phyloP scores from a whole-genome alignment of 2,797 vertebrate species.

The Phyllotis vaccarum region DNA sequence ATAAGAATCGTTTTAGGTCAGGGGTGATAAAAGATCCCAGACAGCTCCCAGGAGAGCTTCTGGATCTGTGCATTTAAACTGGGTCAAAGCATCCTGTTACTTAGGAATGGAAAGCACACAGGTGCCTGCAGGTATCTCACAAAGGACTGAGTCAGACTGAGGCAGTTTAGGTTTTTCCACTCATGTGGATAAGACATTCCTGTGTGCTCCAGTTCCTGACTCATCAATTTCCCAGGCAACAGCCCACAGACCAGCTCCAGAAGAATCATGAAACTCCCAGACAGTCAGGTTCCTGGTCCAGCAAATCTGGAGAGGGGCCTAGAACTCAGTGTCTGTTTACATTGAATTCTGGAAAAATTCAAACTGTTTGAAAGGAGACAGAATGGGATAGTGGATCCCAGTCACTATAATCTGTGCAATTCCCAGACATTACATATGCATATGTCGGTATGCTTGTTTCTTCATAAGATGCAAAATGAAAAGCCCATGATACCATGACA shows the following conservation, averaged over 20 bases:
- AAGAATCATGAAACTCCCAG: not conserved
- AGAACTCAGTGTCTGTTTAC: not conserved
- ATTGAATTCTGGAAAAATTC: conserved; percentile 15
- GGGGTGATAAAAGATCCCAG: not conserved
- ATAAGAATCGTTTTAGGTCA: not conserved
- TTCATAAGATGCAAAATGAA: not conserved
- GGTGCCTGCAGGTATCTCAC: not conserved
- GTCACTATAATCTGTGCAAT: not conserved
- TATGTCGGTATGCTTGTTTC: not conserved
- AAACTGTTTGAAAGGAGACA: not conserved
- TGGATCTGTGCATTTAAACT: not conserved
- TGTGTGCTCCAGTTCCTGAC: not conserved
- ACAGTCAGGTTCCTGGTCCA: not conserved
- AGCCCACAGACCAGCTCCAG: not conserved
- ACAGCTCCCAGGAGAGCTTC: not conserved
- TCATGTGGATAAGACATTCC: not conserved
- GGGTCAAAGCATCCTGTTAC: not conserved
- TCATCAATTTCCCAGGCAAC: not conserved
- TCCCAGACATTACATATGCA: not conserved
- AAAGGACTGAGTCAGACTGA: not conserved
- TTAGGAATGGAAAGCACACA: not conserved
- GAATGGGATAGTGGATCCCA: not conserved
- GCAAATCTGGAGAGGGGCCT: not conserved
- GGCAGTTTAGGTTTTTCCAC: not conserved
- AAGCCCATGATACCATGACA: not conserved